Evolutionary conservation across 1,140 invertebrate species (phyloP).

Genomic region (Dysdera silvatica): DNA sequence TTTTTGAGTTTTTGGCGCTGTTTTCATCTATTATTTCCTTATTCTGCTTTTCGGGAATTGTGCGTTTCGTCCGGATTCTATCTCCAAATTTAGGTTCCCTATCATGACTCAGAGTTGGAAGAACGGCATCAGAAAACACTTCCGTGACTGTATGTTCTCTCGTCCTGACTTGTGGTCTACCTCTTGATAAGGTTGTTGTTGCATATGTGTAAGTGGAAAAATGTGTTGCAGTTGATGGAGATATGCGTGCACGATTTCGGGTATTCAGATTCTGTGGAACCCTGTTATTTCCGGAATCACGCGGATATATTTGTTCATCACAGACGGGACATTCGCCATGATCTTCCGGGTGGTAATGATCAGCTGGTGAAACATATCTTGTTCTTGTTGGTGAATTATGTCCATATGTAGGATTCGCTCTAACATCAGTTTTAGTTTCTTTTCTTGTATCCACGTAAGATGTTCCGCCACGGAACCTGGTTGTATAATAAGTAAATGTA

Average conservation of each 20-base stretch:
- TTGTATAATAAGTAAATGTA: slow-evolving; percentile 21
- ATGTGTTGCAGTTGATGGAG: slow-evolving; percentile 20
- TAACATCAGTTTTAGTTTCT: slow-evolving; percentile 20
- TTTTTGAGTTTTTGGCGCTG: no score
- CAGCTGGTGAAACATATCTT: background rate
- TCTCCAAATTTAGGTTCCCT: slow-evolving; percentile 25
- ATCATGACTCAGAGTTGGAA: slow-evolving; percentile 21
- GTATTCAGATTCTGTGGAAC: background rate
- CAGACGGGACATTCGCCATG: slow-evolving; percentile 11
- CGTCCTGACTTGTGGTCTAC: slow-evolving; percentile 23
- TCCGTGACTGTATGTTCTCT: slow-evolving; percentile 58
- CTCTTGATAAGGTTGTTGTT: slow-evolving; percentile 52
- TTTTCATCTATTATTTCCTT: background rate
- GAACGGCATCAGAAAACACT: slow-evolving; percentile 16
- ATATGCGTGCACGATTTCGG: background rate
- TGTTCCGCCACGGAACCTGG: slow-evolving; percentile 9
- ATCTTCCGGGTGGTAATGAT: slow-evolving; percentile 6
- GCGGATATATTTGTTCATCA: background rate
- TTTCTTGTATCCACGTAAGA: slow-evolving; percentile 22
- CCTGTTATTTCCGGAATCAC: background rate
- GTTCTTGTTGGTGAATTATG: background rate
- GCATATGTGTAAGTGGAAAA: slow-evolving; percentile 57
- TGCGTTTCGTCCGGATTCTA: slow-evolving; percentile 14
- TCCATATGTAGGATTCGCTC: slow-evolving; percentile 1
- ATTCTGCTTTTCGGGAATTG: no score